Base-by-base conservation (phyloP, 2,113 vertebrate genomes). In the Prionailurus bengalensis region DNA sequence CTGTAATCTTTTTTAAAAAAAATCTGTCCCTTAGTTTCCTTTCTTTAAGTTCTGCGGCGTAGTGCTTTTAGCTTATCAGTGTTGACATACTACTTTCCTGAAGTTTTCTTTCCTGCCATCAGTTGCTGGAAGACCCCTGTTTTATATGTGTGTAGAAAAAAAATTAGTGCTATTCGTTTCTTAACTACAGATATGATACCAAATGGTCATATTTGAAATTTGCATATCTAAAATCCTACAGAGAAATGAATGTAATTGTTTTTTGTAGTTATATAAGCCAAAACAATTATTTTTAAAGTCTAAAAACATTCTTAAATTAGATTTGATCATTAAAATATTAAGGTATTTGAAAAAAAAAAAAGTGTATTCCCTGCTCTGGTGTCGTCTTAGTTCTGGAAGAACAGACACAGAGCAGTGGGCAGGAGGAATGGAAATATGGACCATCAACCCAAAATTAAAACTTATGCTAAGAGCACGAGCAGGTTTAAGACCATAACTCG, bases 1-100 rank as follows among this genome's bases (percentile, higher is more conserved):
- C 97, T 97, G 94, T 89, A 82, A 89, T 88, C 89, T 97, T 98
- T 98, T 98, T 97, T 96, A 1, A 0, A 36, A 58, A 78, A 95
- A 70, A 76, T 79, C 70, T 97, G 95, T 90, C 97, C 63, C 93
- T 96, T 95, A 98, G 94, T 97, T 98, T 70, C 70, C 82, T 98
- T 96, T 94, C 97, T 97, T 96, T 94, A 39, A 85, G 55, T 97
- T 96, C 86, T 98, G 55, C 97, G 98, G 90, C 96, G 23, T 63
- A 92, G 85, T 96, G 68, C 96, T 98, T 76, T 55, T 92, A 97
- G 95, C 55, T 85, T 84, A 71, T 61, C 96, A 96, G 17, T 93
- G 48, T 94, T 88, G 92, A 55, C 88, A 85, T 66, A 82, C 65
- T 95, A 15, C 83, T 96, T 92, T 92, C 79, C 84, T 92, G 19